phyloP scores from a whole-genome alignment of 1,140 invertebrate genomes.

The Colletes gigas region DNA sequence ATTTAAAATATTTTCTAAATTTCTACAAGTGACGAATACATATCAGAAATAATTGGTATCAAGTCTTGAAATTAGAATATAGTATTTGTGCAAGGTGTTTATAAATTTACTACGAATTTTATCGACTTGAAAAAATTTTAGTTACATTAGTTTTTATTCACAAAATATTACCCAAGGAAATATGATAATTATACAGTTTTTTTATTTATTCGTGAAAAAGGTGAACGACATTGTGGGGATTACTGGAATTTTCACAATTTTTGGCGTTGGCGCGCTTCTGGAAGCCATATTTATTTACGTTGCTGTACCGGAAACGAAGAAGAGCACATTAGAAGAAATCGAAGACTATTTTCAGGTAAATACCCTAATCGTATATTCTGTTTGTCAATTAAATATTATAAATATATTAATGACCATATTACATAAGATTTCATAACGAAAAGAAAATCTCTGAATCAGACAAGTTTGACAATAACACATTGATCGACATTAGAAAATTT shows the following conservation, averaged over 20 bases:
- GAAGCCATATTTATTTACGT: slow-evolving; percentile 87
- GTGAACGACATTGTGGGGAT: slow-evolving; percentile 83
- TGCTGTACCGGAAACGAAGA: slow-evolving; percentile 91
- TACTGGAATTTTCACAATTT: slow-evolving; percentile 85
- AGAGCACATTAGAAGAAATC: slow-evolving; percentile 89
- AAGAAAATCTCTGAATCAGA: background rate
- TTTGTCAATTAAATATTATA: background rate
- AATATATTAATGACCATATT: background rate
- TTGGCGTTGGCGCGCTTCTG: slow-evolving; percentile 85
- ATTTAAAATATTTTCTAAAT: no score
- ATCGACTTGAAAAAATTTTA: no score
- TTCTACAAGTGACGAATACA: no score
- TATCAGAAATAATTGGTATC: no score
- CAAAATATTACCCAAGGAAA: no score
- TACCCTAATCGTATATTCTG: background rate
- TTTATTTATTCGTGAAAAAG: slow-evolving; percentile 52
- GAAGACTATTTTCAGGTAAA: slow-evolving; percentile 87
- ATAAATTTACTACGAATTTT: no score
- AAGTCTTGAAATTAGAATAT: no score
- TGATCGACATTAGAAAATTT: no score
- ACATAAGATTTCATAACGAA: background rate
- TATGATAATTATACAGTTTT: background rate
- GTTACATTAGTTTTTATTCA: no score
- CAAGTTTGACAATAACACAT: no score
- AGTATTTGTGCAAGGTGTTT: no score